These are phyloP conservation scores for Bergia puertoricense DNA, from an alignment of 92 coral and sea anemone genomes.

Conservation along the genomic window DNA sequence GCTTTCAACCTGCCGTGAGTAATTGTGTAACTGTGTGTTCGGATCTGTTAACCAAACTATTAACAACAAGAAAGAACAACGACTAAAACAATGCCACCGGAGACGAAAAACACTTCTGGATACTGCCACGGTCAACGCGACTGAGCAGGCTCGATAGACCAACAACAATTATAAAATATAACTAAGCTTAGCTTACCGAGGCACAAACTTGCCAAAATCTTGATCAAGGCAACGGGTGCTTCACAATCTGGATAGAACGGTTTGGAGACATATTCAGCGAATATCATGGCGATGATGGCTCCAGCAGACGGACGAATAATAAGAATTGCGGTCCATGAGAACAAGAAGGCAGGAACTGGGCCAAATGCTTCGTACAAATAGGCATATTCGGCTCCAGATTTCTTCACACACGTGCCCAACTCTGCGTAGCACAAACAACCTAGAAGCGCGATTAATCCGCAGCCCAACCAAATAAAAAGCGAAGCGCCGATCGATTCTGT, in stretches of 20 bases:
- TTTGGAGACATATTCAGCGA: conserved; percentile 94
- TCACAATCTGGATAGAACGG: conserved; percentile 88
- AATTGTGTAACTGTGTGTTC: too few relatives aligned
- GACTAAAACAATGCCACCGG: too few relatives aligned
- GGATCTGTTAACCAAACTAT: too few relatives aligned
- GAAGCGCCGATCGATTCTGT: conserved; percentile 81
- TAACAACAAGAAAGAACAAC: too few relatives aligned
- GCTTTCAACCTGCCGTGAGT: too few relatives aligned
- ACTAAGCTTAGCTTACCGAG: conserved; percentile 68
- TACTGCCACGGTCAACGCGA: too few relatives aligned
- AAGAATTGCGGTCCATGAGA: conserved; percentile 91
- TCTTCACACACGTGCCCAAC: conserved; percentile 79
- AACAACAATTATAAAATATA: not conserved
- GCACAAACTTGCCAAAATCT: conserved; percentile 84
- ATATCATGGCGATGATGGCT: conserved; percentile 88
- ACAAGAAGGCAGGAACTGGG: conserved; percentile 85
- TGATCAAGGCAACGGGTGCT: conserved; percentile 70
- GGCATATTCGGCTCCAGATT: conserved; percentile 95
- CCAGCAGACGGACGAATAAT: conserved; percentile 94
- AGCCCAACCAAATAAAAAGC: conserved; percentile 86
- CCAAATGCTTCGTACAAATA: conserved; percentile 91
- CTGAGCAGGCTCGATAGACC: not conserved
- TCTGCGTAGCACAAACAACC: conserved; percentile 93
- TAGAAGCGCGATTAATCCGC: conserved; percentile 86
- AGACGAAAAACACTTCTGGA: not conserved